Base-by-base conservation (phyloP, 2,797 vertebrate genomes). In the Emydoidea blandingii region DNA sequence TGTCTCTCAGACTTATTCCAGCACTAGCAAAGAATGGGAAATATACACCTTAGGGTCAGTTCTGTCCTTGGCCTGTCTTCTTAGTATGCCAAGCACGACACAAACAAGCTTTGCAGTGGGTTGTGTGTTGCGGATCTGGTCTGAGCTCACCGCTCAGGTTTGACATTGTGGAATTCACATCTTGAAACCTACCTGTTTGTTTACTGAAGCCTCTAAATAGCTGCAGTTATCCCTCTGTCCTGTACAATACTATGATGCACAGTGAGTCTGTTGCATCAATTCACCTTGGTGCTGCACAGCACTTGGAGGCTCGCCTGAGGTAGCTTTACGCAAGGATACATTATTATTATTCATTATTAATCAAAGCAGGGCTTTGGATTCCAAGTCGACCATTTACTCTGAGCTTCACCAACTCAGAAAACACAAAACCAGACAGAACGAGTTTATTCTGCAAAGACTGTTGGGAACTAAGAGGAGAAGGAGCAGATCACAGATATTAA, bases 331-430 rank as follows among this genome's bases (percentile, higher is more conserved):
- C 12, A 80, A 95, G 93, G 11, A 83, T 74, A 59, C 8, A 3
- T 12, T 72, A 50, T 89, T 85, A 83, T 89, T 92, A 89, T 81
- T 95, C 88, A 68, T 89, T 94, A 91, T 86, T 91, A 78, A 56
- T 88, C 90, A 91, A 96, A 83, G 4, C 84, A 87, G 68, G 91
- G 47, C 25, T 93, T 82, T n/a, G 88, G 59, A 37, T 88, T 93
- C 86, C 57, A 90, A 82, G 49, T 87, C 1, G 59, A 72, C 53
- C 83, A 52, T 78, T 94, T 91, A 47, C 57, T 83, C 85, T 1
- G 10, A 92, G 72, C 18, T 79, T 91, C 52, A 85, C 41, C 86
- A 87, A 44, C 88, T 87, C 93, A 79, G 31, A 47, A 76, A 92
- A 89, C 6, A 44, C n/a, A 34, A 57, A 82, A 54, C 79, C 79